phyloP scores from a whole-genome alignment of 2,797 vertebrate genomes.

The Prionace glauca region DNA sequence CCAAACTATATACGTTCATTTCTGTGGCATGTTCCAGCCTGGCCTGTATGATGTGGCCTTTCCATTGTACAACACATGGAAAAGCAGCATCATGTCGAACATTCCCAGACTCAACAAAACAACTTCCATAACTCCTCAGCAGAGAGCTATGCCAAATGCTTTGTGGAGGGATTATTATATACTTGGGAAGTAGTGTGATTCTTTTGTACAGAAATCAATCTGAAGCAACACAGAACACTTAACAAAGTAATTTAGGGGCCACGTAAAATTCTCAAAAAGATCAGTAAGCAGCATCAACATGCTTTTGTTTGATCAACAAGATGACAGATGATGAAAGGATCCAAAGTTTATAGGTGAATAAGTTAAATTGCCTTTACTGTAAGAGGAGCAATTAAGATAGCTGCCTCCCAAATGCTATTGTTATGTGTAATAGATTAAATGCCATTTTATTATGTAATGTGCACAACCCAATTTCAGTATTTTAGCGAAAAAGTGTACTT shows the following conservation, averaged over 20 bases:
- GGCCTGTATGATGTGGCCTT: background rate
- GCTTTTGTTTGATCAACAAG: background rate
- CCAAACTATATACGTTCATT: too few species aligned
- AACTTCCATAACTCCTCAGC: background rate
- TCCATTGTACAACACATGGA: background rate
- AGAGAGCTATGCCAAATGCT: background rate
- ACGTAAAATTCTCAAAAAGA: background rate
- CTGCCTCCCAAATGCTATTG: background rate
- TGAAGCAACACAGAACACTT: background rate
- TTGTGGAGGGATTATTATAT: background rate
- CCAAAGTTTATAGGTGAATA: slow-evolving; percentile 20
- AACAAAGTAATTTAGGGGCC: background rate
- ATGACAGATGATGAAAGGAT: background rate
- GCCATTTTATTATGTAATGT: background rate
- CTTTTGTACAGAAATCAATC: background rate
- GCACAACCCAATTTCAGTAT: background rate
- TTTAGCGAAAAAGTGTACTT: background rate
- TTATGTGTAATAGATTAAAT: background rate
- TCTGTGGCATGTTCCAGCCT: background rate
- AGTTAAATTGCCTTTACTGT: slow-evolving; percentile 9
- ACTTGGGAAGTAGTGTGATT: background rate
- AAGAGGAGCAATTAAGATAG: background rate
- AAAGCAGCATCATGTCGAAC: background rate
- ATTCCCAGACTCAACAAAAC: background rate
- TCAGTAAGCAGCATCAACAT: background rate